Evolutionary conservation across 2,888 invertebrate genomes (phyloP), one percentile per base, ranked within the genome.

Genomic region (Colletes collaris): DNA sequence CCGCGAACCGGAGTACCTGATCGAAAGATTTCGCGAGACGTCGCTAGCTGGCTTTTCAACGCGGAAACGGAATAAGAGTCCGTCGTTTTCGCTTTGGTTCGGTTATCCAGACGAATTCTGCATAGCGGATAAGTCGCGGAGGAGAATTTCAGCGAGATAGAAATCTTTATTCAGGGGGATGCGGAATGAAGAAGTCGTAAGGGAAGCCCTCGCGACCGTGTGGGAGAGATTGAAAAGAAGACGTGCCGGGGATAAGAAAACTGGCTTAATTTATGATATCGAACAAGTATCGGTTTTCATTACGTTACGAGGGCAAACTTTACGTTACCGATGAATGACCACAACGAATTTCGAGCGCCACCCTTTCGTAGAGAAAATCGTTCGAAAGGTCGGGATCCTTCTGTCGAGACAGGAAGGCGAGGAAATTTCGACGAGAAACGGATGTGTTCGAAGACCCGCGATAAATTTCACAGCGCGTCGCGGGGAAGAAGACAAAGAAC

Each of bases 211-310:
- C 40, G 76, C 55, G 76, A 73, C 60, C 65, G 73, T 49, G 74
- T 44, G 73, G 66, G 76, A 44, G 55, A 75, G 63, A 74, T 74
- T 77, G 77, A 77, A 74, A 74, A 74, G 77, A 59, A 63, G 58
- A 68, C 75, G 75, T 74, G 77, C 66, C 56, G 27, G 1, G 77
- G 75, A 75, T 76, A 77, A 74, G 67, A 37, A 68, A 74, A 77
- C 67, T 68, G 63, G 56, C 49, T 74, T 77, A 77, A 77, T 74
- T 77, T 74, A 74, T 53, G 77, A 67, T 58, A 74, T 49, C 44
- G 13, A 27, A 1, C 2, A 19, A 55, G 40, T 76, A 76, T 76
- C 62, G 76, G 67, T 64, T 77, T 77, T 74, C 67, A 68, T 77
- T 77, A 74, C 56, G 46, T 16, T 49, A 27, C 52, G 58, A 40